These are phyloP conservation scores for Cryptus armator DNA, from an alignment of 2,888 invertebrate species.

Conservation along the genomic window DNA sequence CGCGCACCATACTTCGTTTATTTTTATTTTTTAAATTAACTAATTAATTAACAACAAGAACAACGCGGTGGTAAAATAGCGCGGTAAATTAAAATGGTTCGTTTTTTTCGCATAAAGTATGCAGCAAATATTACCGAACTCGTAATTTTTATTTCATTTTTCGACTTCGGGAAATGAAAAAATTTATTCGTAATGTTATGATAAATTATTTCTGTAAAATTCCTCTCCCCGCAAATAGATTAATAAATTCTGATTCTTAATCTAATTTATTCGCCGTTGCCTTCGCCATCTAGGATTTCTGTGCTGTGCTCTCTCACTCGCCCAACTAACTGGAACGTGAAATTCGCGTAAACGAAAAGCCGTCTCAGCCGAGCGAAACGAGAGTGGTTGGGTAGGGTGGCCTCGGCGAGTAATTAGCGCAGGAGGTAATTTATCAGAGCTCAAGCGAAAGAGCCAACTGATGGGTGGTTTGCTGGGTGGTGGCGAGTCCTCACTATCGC, in stretches of 20 bases:
- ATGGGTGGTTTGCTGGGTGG: conserved; percentile 34
- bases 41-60: too few species aligned
- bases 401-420: conserved; percentile 79
- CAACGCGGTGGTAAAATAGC: too few species aligned
- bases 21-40: too few species aligned
- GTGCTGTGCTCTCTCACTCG: conserved; percentile 35
- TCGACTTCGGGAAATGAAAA: too few species aligned
- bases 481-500: conserved; percentile 38
- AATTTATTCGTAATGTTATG: not conserved
- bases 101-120: too few species aligned
- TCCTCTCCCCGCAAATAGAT: not conserved
- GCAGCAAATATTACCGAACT: too few species aligned
- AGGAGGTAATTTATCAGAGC: conserved; percentile 81
- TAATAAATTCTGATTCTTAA: conserved; percentile 1
- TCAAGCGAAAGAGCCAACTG: conserved; percentile 58
- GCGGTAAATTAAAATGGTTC: too few species aligned
- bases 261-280: not conserved
- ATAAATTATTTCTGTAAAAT: not conserved
- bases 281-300: not conserved
- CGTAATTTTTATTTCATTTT: too few species aligned
- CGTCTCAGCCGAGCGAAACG: conserved; percentile 74
- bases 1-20: too few species aligned
- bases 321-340: conserved; percentile 75
- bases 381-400: conserved; percentile 23
- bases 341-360: conserved; percentile 76